These are phyloP conservation scores for Phrynocephalus versicolor DNA, from an alignment of 2,113 vertebrate species.

Conservation along the genomic window DNA sequence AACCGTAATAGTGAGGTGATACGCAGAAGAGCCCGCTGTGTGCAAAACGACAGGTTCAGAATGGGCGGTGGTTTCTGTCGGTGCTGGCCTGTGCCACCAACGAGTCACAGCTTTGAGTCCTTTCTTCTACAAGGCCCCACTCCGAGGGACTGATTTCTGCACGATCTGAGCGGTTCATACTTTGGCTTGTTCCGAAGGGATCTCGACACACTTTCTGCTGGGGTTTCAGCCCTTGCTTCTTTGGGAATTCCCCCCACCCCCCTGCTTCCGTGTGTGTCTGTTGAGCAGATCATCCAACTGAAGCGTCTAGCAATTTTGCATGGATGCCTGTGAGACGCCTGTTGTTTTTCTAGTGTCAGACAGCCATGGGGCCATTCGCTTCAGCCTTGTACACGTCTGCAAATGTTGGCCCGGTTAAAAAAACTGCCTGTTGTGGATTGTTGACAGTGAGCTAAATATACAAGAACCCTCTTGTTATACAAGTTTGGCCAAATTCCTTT, in stretches of 20 bases:
- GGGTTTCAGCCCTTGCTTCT: not conserved
- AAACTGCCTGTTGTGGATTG: too few species aligned
- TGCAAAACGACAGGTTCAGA: not conserved
- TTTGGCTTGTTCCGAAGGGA: not conserved
- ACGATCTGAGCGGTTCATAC: not conserved
- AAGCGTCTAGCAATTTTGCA: not conserved
- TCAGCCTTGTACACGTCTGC: not conserved
- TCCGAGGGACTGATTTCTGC: not conserved
- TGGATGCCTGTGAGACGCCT: not conserved
- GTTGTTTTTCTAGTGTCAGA: not conserved
- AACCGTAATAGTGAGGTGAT: fast-evolving
- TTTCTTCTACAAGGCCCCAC: too few species aligned
- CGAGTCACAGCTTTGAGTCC: too few species aligned
- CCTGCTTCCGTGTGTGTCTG: not conserved
- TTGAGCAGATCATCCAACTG: not conserved
- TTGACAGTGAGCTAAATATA: not conserved
- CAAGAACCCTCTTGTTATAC: too few species aligned
- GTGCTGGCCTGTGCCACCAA: not conserved
- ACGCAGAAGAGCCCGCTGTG: fast-evolving
- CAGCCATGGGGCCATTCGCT: not conserved
- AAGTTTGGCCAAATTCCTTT: too few species aligned
- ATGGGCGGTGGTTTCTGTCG: not conserved
- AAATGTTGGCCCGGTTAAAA: not conserved
- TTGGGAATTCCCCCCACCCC: too few species aligned
- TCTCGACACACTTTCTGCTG: not conserved